Conservation (phyloP, 92 coral and sea anemone species). For the Heteractis magnifica region DNA sequence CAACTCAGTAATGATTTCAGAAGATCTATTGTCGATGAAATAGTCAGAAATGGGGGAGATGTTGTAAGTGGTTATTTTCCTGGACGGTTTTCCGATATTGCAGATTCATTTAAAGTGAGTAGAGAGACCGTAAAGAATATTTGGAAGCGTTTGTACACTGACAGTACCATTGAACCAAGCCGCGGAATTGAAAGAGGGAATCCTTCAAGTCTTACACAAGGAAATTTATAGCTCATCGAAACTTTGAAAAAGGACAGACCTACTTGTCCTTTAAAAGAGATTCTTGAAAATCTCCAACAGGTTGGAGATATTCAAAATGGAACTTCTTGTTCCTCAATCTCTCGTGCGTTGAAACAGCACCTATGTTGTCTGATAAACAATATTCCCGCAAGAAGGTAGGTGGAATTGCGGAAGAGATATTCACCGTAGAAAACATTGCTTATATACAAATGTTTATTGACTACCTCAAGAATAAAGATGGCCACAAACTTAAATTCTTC, state of each 20-base stretch:
- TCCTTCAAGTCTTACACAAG: conserved; percentile 45
- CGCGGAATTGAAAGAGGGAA: conserved; percentile 26
- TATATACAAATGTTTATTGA: conserved; percentile 50
- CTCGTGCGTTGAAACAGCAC: conserved; percentile 8
- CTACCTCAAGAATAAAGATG: conserved; percentile 39
- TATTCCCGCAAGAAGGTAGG: conserved; percentile 41
- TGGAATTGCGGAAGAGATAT: conserved; percentile 38
- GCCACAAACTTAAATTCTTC: conserved; percentile 49
- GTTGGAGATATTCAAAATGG: conserved; percentile 38
- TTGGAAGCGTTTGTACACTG: conserved; percentile 7
- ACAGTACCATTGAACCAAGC: conserved; percentile 21
- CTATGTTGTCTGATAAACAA: conserved; percentile 28
- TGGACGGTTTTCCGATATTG: conserved; percentile 22
- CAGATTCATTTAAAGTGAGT: conserved; percentile 13
- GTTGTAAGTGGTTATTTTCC: conserved; percentile 26
- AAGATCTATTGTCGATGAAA: conserved; percentile 15
- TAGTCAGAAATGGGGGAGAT: conserved; percentile 26
- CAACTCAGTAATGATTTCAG: conserved; percentile 13
- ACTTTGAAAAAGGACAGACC: conserved; percentile 13
- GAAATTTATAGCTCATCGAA: conserved; percentile 46
- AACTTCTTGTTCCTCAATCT: conserved; percentile 27
- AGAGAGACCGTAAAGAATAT: conserved; percentile 19
- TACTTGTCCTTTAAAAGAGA: conserved; percentile 36
- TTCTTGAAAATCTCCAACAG: conserved; percentile 21
- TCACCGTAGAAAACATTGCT: conserved; percentile 52